Percentiles rank a stretch among this genome's conserved stretches.
Evolutionary conservation across 1,140 invertebrate genomes (phyloP).

Genomic region (Campodea augens): DNA sequence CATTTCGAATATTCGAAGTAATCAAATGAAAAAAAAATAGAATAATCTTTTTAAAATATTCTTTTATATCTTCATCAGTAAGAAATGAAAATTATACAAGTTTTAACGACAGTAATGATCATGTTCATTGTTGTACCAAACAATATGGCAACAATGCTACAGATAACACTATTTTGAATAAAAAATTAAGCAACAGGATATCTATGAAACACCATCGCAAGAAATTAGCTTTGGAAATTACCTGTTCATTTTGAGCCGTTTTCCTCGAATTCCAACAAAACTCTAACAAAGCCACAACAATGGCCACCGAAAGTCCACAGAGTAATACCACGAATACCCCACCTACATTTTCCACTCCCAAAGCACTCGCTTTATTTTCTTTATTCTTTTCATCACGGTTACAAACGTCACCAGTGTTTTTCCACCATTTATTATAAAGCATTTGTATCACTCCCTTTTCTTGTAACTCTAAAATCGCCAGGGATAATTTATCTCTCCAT

Average conservation of each 20-base stretch:
- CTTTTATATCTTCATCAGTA: too few species aligned
- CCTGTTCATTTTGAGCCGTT: slow-evolving; percentile 41
- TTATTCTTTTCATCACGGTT: slow-evolving; percentile 41
- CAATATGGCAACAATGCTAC: too few species aligned
- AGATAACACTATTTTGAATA: too few species aligned
- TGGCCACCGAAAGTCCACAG: slow-evolving; percentile 48
- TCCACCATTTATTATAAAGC: slow-evolving; percentile 57
- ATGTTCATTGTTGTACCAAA: too few species aligned
- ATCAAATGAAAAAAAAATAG: too few species aligned
- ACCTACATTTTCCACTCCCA: slow-evolving; percentile 78
- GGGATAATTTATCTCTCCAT: slow-evolving; percentile 51
- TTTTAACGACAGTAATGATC: too few species aligned
- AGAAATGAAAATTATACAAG: too few species aligned
- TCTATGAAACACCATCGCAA: too few species aligned
- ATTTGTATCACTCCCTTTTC: slow-evolving; percentile 50
- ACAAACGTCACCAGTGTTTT: slow-evolving; percentile 41
- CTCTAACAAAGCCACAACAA: slow-evolving; percentile 55
- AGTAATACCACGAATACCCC: slow-evolving; percentile 84
- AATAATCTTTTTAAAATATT: too few species aligned
- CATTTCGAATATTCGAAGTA: too few species aligned
- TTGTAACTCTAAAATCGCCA: slow-evolving; percentile 53
- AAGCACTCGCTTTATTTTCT: slow-evolving; percentile 50
- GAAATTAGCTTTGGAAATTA: too few species aligned
- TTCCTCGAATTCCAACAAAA: slow-evolving; percentile 62
- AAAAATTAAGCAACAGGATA: too few species aligned